phyloP scores from a whole-genome alignment of 1,140 invertebrate genomes.

The Drosophila ogumai region DNA sequence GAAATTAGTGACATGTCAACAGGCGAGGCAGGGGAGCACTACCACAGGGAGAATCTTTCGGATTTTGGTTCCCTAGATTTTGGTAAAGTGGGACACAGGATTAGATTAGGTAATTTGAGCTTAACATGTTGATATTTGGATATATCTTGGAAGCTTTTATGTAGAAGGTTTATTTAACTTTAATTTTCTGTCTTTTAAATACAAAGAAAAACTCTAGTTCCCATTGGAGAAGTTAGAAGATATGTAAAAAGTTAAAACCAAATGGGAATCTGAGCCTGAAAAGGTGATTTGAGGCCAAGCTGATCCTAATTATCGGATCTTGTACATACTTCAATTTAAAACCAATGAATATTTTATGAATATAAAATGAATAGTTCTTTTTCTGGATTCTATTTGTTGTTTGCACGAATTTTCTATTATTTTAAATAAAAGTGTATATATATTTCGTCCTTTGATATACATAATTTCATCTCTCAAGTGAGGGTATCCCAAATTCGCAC shows the following conservation, averaged over 20 bases:
- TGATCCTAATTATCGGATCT: not conserved
- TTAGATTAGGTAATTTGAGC: not conserved
- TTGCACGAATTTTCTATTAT: not conserved
- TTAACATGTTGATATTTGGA: not conserved
- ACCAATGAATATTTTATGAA: not conserved
- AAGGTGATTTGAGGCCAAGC: not conserved
- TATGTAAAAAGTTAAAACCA: not conserved
- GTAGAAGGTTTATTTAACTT: not conserved
- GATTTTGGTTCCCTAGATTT: slow-evolving; percentile 2
- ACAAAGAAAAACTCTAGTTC: not conserved
- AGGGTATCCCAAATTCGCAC: slow-evolving; percentile 43
- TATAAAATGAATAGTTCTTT: not conserved
- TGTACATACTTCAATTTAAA: not conserved
- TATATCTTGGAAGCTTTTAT: no score
- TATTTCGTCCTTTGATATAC: not conserved
- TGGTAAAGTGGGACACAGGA: not conserved
- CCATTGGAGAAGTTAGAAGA: not conserved
- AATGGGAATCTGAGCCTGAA: not conserved
- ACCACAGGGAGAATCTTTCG: slow-evolving; percentile 24
- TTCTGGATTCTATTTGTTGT: not conserved
- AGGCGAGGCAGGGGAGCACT: slow-evolving; percentile 38
- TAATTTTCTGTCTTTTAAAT: not conserved
- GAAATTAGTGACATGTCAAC: slow-evolving; percentile 81
- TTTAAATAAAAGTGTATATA: not conserved
- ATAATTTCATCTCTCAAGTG: not conserved